Percentiles rank a stretch among this genome's conserved stretches.
phyloP scores from a whole-genome alignment of 2,888 invertebrate species.

The Hartigia nigra region DNA sequence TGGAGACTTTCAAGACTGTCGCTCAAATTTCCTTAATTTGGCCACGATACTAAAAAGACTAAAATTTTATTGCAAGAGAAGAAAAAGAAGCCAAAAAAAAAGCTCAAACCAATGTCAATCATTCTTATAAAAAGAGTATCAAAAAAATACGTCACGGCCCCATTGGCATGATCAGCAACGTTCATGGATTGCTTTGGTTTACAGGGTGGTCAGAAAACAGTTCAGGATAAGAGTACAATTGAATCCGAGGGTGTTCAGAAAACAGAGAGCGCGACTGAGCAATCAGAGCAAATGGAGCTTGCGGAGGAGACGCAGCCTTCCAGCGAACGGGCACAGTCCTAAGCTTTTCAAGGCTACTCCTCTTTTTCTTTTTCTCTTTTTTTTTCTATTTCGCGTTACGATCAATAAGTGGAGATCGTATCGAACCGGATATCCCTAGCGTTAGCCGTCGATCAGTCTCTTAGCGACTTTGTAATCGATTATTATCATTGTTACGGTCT shows the following conservation, averaged over 20 bases:
- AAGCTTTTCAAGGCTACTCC: constrained; percentile 62
- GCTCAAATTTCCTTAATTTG: not conserved
- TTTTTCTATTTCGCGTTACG: not conserved
- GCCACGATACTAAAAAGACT: not conserved
- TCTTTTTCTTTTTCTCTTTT: constrained; percentile 30
- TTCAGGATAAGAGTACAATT: constrained; percentile 58
- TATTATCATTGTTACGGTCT: not conserved
- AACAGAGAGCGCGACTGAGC: constrained; percentile 60
- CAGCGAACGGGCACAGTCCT: constrained; percentile 65
- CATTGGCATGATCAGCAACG: constrained; percentile 2
- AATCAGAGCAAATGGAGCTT: constrained; percentile 59
- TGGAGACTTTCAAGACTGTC: not conserved
- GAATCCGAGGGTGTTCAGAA: constrained; percentile 63
- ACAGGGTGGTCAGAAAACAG: constrained; percentile 63
- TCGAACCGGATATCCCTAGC: not conserved
- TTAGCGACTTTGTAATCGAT: not conserved
- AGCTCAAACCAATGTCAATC: not conserved
- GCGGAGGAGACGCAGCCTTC: constrained; percentile 62
- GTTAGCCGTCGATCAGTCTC: not conserved
- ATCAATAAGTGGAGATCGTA: not conserved
- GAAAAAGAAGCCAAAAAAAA: not conserved
- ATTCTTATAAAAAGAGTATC: not conserved
- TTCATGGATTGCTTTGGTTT: constrained; percentile 59
- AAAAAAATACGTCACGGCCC: not conserved
- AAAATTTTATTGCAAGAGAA: not conserved